phyloP scores from a whole-genome alignment of 2,888 invertebrate genomes.

The Julus scandinavius region DNA sequence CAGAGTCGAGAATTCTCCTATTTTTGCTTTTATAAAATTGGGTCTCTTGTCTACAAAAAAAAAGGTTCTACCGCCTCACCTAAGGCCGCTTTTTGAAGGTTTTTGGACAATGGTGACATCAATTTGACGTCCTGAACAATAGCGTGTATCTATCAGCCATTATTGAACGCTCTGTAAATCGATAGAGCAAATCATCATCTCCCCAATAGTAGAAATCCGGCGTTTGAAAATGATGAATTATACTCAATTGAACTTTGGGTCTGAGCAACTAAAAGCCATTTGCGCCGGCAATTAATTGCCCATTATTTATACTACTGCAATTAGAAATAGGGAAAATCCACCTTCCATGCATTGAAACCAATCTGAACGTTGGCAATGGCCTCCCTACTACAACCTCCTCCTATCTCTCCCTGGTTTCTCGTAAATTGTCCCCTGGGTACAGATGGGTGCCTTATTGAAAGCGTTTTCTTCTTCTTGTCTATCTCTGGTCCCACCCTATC shows the following conservation, averaged over 20 bases:
- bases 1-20: no score
- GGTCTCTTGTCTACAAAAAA: background rate
- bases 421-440: conserved; percentile 15
- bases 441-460: conserved; percentile 34
- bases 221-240: conserved; percentile 42
- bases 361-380: background rate
- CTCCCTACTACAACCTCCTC: background rate
- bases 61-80: background rate
- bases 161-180: background rate
- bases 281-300: conserved; percentile 15
- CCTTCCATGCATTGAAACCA: background rate
- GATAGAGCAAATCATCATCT: background rate
- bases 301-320: conserved; percentile 32
- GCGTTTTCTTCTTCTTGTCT: conserved; percentile 7
- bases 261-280: conserved; percentile 17
- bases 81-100: background rate
- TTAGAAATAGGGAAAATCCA: conserved; percentile 13
- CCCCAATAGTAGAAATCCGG: background rate
- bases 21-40: no score
- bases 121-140: background rate
- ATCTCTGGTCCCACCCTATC: conserved; percentile 29
- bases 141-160: background rate
- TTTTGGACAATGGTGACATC: background rate
- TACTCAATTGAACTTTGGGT: conserved; percentile 16
- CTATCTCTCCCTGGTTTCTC: background rate